Evolutionary conservation across 2,888 invertebrate genomes (phyloP).

Genomic region (Amorpha juglandis): DNA sequence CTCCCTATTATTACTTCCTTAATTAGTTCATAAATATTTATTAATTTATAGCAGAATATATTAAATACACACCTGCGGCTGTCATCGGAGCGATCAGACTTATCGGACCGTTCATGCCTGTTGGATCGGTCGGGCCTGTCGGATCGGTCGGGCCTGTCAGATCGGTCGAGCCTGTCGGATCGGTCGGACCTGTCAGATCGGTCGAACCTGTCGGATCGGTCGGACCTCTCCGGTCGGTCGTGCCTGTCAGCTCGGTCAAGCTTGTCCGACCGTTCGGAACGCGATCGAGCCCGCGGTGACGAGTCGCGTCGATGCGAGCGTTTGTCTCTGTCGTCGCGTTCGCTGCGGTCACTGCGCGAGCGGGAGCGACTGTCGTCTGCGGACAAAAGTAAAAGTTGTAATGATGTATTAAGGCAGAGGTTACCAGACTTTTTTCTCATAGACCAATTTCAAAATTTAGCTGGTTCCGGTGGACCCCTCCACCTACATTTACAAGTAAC

Average conservation of each 20-base stretch:
- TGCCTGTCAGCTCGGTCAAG: constrained; percentile 41
- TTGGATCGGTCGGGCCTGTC: constrained; percentile 38
- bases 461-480: too few relatives aligned
- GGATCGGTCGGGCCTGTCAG: constrained; percentile 45
- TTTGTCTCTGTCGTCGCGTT: constrained; percentile 37
- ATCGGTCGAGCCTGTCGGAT: constrained; percentile 46
- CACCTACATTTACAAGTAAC: too few relatives aligned
- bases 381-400: not conserved
- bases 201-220: constrained; percentile 42
- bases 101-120: constrained; percentile 43
- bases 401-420: too few relatives aligned
- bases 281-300: constrained; percentile 37
- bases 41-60: too few relatives aligned
- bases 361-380: constrained; percentile 11
- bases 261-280: constrained; percentile 42
- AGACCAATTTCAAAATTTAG: too few relatives aligned
- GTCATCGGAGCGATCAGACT: constrained; percentile 52
- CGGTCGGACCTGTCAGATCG: constrained; percentile 41
- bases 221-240: constrained; percentile 43
- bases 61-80: constrained; percentile 45
- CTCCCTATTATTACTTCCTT: too few relatives aligned
- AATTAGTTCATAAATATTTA: too few relatives aligned
- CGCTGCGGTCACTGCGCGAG: constrained; percentile 37
- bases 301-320: constrained; percentile 49
- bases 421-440: too few relatives aligned